These are phyloP conservation scores for Tenualosa thibaudeaui DNA, from an alignment of 2,797 vertebrate genomes.

Conservation along the genomic window DNA sequence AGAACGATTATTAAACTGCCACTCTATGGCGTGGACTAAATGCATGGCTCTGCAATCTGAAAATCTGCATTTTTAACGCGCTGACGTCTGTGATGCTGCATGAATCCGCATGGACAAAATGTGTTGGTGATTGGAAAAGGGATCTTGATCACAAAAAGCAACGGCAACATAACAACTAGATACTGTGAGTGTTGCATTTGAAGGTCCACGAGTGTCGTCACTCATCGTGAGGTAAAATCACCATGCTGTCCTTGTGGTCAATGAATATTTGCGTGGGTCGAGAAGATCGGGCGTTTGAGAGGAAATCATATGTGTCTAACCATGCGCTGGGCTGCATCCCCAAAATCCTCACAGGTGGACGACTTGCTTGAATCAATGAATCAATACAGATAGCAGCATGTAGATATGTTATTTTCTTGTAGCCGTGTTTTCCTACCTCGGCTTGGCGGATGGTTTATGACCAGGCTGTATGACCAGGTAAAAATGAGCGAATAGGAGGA, in stretches of 20 bases:
- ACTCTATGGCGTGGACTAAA: neutral
- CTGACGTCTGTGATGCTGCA: constrained; percentile 40
- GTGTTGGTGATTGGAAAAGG: constrained; percentile 35
- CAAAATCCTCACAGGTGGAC: constrained; percentile 57
- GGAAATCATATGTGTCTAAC: constrained; percentile 45
- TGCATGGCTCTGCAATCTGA: neutral
- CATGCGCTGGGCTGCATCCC: constrained; percentile 47
- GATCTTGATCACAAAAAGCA: constrained; percentile 38
- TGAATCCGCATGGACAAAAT: constrained; percentile 38
- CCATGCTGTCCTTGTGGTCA: constrained; percentile 38
- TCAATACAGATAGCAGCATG: constrained; percentile 49
- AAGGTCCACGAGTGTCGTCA: constrained; percentile 33
- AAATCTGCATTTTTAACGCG: constrained; percentile 14
- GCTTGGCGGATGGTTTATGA: constrained; percentile 23
- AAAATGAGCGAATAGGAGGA: constrained; percentile 43
- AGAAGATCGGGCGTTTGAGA: constrained; percentile 55
- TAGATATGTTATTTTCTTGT: constrained; percentile 38
- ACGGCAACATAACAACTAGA: constrained; percentile 40
- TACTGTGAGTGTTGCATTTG: constrained; percentile 17
- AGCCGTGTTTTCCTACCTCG: constrained; percentile 24
- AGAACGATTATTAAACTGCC: neutral
- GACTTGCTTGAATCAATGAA: constrained; percentile 43
- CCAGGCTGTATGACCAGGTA: constrained; percentile 21
- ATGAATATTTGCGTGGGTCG: constrained; percentile 50
- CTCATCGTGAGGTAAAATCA: constrained; percentile 28